phyloP scores from a whole-genome alignment of 2,888 invertebrate species.

The Ormia ochracea region DNA sequence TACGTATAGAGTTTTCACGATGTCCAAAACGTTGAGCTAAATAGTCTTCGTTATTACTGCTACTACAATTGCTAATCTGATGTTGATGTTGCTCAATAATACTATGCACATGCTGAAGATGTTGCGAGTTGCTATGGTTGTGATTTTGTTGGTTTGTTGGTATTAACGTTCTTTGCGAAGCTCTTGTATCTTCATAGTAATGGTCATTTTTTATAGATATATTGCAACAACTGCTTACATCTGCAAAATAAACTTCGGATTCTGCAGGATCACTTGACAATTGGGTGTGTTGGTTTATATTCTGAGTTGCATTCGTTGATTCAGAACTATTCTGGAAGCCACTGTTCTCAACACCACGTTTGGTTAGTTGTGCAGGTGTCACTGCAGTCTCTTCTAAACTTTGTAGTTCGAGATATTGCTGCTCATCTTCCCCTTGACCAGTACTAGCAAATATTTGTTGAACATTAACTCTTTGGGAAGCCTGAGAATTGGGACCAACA shows the following conservation, averaged over 20 bases:
- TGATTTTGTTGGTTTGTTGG: constrained; percentile 47
- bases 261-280: constrained; percentile 81
- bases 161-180: constrained; percentile 53
- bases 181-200: constrained; percentile 73
- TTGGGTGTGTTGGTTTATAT: constrained; percentile 61
- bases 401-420: constrained; percentile 74
- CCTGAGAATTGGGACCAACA: constrained; percentile 71
- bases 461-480: constrained; percentile 76
- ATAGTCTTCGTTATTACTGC: constrained; percentile 78
- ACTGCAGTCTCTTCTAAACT: constrained; percentile 36
- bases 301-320: constrained; percentile 32
- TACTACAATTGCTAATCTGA: constrained; percentile 64
- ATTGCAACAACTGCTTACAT: constrained; percentile 90
- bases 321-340: constrained; percentile 85
- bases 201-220: constrained; percentile 81
- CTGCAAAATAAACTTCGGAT: constrained; percentile 90
- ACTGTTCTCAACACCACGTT: constrained; percentile 85
- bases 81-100: constrained; percentile 65
- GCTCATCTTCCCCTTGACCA: constrained; percentile 63
- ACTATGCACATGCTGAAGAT: constrained; percentile 62
- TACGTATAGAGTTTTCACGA: constrained; percentile 80
- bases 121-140: constrained; percentile 40
- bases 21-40: constrained; percentile 79
- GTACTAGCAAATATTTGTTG: constrained; percentile 75
- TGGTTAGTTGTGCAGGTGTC: constrained; percentile 59